Conservation (phyloP, 2,797 vertebrate species). For the Sebastes trivittatus region DNA sequence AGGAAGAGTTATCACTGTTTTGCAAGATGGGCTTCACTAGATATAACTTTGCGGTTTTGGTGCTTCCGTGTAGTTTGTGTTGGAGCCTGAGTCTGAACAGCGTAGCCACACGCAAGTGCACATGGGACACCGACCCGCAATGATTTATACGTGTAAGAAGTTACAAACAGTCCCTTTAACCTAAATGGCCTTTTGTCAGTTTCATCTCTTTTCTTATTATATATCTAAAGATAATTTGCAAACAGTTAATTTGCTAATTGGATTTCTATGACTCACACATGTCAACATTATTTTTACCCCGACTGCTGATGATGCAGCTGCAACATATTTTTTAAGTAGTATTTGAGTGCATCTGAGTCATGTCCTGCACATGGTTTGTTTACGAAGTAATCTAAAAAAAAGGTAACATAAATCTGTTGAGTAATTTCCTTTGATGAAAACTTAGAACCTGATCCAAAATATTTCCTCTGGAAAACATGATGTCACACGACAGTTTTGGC, state of each 20-base stretch:
- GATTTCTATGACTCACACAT: not conserved
- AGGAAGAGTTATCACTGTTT: no score
- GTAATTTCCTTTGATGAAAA: not conserved
- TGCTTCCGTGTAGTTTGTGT: no score
- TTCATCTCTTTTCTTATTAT: not conserved
- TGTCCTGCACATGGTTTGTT: not conserved
- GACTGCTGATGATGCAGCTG: not conserved
- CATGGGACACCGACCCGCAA: accelerated
- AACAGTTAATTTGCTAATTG: not conserved
- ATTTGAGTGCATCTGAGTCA: not conserved
- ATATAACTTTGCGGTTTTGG: no score
- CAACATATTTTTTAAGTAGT: not conserved
- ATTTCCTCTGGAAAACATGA: slow-evolving; percentile 5
- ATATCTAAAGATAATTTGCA: not conserved
- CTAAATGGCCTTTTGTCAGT: not conserved
- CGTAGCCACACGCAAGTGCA: accelerated
- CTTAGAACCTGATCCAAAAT: not conserved
- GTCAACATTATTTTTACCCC: not conserved
- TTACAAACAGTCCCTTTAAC: no score
- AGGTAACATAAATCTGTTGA: not conserved
- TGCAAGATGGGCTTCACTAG: no score
- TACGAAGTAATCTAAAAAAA: not conserved
- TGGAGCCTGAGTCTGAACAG: no score
- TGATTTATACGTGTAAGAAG: no score
- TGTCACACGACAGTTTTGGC: not conserved